Percentiles rank a stretch among this genome's conserved stretches.
phyloP scores from a whole-genome alignment of 2,888 invertebrate species.

The Ophion ventricosus region DNA sequence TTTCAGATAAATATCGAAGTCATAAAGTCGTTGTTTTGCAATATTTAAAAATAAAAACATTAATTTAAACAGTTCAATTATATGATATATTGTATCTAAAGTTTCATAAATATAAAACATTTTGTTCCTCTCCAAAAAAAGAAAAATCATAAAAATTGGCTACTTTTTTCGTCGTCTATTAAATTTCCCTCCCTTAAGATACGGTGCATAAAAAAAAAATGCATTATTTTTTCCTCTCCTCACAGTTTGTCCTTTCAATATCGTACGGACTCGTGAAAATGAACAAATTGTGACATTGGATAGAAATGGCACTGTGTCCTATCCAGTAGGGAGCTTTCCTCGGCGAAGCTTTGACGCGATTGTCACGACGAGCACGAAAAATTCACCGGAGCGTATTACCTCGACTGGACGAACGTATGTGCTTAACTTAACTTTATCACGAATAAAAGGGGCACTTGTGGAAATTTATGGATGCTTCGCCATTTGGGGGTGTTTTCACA shows the following conservation, averaged over 20 bases:
- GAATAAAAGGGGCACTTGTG: conserved; percentile 8
- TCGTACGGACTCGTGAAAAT: background rate
- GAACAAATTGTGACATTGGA: background rate
- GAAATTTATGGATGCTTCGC: background rate
- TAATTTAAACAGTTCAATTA: too few species aligned
- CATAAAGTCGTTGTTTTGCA: too few species aligned
- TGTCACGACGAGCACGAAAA: conserved; percentile 1
- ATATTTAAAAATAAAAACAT: too few species aligned
- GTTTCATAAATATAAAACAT: too few species aligned
- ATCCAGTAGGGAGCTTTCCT: background rate
- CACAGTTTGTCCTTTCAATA: background rate
- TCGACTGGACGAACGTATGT: background rate
- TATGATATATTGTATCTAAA: too few species aligned
- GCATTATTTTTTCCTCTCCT: background rate
- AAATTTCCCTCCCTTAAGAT: background rate
- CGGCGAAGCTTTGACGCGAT: background rate
- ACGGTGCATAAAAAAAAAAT: background rate
- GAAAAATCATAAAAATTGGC: too few species aligned
- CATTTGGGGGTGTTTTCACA: conserved; percentile 8
- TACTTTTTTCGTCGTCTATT: too few species aligned
- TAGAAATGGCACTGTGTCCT: background rate
- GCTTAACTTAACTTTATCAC: background rate
- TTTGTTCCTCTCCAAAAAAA: too few species aligned
- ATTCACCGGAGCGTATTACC: background rate
- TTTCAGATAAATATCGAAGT: too few species aligned